Conservation (phyloP, 2,113 vertebrate genomes). For the Hemicordylus capensis region DNA sequence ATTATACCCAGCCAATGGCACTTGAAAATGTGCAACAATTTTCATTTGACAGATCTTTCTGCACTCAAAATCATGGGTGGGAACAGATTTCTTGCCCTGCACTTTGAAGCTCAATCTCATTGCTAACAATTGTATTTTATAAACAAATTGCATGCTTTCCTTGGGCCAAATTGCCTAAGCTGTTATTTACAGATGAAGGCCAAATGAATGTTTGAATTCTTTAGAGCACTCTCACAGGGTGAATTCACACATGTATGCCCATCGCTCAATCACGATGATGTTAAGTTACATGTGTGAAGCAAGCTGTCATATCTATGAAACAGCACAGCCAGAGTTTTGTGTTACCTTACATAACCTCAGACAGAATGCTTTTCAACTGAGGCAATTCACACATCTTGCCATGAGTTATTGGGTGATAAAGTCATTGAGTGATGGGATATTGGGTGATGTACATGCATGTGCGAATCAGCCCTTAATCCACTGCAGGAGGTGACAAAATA, state of each 20-base stretch:
- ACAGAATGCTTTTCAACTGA: background rate
- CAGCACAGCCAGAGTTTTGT: background rate
- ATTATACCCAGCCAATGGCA: constrained; percentile 32
- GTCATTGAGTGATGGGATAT: background rate
- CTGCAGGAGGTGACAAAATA: background rate
- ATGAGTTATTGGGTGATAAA: background rate
- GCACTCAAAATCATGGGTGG: constrained; percentile 41
- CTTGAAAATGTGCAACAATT: constrained; percentile 37
- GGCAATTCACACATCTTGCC: background rate
- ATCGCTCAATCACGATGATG: background rate
- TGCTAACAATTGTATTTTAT: background rate
- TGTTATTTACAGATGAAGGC: background rate
- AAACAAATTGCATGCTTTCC: background rate
- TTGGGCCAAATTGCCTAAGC: background rate
- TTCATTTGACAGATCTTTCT: constrained; percentile 42
- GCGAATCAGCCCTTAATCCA: constrained; percentile 4
- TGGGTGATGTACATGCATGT: background rate
- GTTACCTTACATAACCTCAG: background rate
- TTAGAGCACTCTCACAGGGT: background rate
- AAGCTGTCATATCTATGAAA: background rate
- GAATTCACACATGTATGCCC: background rate
- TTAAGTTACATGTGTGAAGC: background rate
- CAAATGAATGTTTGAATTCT: background rate
- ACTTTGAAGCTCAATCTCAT: background rate
- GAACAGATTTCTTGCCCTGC: constrained; percentile 21